A percentile compares a stretch with the other conserved stretches of the same genome.
Evolutionary conservation across 2,113 vertebrate genomes (phyloP).

Genomic region (Grammomys dolichurus): DNA sequence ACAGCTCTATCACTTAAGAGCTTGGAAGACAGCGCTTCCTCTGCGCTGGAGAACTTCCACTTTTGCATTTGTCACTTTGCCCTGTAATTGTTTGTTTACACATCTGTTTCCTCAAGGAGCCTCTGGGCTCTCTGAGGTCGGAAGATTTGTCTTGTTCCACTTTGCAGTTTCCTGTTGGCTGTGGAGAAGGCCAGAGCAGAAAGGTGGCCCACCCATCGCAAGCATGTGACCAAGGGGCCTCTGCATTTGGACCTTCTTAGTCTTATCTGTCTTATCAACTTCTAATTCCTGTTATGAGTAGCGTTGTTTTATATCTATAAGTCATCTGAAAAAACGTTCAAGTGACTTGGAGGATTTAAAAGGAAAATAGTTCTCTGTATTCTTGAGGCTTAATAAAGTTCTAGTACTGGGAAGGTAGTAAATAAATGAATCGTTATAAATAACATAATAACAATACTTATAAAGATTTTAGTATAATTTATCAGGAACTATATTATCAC

Average conservation of each 20-base stretch:
- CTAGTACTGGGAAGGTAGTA: not conserved
- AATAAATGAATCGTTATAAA: conserved; percentile 30
- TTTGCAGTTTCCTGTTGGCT: conserved; percentile 74
- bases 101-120: conserved; percentile 80
- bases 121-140: conserved; percentile 67
- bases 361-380: conserved; percentile 40
- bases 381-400: not conserved
- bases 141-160: conserved; percentile 79
- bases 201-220: conserved; percentile 57
- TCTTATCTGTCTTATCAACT: conserved; percentile 39
- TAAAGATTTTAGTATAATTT: not conserved
- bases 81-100: conserved; percentile 81
- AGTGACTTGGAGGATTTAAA: conserved; percentile 18
- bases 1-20: not conserved
- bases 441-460: not conserved
- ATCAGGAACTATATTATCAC: not conserved
- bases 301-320: conserved; percentile 36
- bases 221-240: conserved; percentile 63
- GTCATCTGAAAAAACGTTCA: conserved; percentile 25
- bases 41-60: conserved; percentile 63
- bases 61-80: conserved; percentile 54
- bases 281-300: conserved; percentile 71
- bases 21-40: conserved; percentile 52
- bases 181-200: conserved; percentile 46
- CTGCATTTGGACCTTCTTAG: not conserved